phyloP scores from a whole-genome alignment of 2,888 invertebrate genomes.

The Trilocha varians region DNA sequence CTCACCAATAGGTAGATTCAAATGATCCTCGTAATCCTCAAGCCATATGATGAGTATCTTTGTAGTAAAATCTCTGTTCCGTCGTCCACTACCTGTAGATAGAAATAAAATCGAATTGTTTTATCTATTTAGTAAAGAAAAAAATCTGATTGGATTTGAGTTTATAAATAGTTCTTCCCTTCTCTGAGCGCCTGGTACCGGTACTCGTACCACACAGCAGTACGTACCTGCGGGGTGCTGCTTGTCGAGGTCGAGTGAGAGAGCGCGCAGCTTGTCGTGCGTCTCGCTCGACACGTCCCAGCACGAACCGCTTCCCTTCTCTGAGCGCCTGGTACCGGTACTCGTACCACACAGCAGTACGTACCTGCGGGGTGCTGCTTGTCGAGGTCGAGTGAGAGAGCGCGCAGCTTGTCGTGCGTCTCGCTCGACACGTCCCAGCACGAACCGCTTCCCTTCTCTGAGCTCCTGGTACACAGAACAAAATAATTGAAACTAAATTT shows the following conservation, averaged over 20 bases:
- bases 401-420: constrained; percentile 73
- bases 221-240: too few relatives aligned
- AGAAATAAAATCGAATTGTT: too few relatives aligned
- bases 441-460: constrained; percentile 39
- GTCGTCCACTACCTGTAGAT: constrained; percentile 60
- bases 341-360: too few relatives aligned
- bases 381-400: constrained; percentile 81
- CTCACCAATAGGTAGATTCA: constrained; percentile 89
- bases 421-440: constrained; percentile 57
- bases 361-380: too few relatives aligned
- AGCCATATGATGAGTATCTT: constrained; percentile 96
- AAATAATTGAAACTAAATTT: not conserved
- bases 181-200: too few relatives aligned
- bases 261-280: constrained; percentile 76
- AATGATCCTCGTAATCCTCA: constrained; percentile 94
- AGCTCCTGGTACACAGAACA: constrained; percentile 18
- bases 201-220: too few relatives aligned
- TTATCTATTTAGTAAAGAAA: not conserved
- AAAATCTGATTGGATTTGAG: too few relatives aligned
- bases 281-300: constrained; percentile 55
- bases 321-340: constrained; percentile 25
- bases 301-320: constrained; percentile 40
- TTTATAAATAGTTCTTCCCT: too few relatives aligned
- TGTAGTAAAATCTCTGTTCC: constrained; percentile 74
- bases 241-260: constrained; percentile 80